Conservation (phyloP, 2,113 vertebrate species). For the Callospermophilus lateralis region DNA sequence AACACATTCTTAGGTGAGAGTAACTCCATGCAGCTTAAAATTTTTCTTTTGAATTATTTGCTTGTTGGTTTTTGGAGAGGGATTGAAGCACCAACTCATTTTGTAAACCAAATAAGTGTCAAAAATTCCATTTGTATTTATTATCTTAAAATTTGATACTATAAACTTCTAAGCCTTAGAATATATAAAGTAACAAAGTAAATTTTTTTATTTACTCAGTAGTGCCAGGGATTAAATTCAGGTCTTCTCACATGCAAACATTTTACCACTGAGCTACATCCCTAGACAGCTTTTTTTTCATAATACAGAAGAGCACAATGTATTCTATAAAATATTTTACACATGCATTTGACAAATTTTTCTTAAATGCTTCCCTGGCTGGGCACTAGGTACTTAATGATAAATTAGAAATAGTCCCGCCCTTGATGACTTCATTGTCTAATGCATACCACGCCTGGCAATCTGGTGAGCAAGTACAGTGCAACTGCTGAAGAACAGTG, state of each 20-base stretch:
- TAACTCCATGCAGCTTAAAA: not conserved
- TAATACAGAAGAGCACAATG: not conserved
- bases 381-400: not conserved
- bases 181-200: not conserved
- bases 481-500: not conserved
- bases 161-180: not conserved
- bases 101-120: not conserved
- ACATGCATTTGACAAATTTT: not conserved
- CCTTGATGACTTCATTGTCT: no score
- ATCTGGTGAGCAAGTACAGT: no score
- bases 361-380: not conserved
- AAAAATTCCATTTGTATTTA: slow-evolving; percentile 6
- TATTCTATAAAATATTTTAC: not conserved
- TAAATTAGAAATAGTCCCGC: slow-evolving; percentile 3
- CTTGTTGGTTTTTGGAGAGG: not conserved
- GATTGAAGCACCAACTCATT: not conserved
- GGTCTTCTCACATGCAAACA: no score
- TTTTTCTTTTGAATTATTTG: not conserved
- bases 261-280: not conserved
- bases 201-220: not conserved
- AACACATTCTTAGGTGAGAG: slow-evolving; percentile 98
- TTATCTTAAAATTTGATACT: not conserved
- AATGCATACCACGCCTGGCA: no score
- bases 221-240: not conserved
- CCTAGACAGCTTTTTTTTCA: not conserved